Evolutionary conservation across 1,140 invertebrate species (phyloP).

Genomic region (Copidosoma floridanum): DNA sequence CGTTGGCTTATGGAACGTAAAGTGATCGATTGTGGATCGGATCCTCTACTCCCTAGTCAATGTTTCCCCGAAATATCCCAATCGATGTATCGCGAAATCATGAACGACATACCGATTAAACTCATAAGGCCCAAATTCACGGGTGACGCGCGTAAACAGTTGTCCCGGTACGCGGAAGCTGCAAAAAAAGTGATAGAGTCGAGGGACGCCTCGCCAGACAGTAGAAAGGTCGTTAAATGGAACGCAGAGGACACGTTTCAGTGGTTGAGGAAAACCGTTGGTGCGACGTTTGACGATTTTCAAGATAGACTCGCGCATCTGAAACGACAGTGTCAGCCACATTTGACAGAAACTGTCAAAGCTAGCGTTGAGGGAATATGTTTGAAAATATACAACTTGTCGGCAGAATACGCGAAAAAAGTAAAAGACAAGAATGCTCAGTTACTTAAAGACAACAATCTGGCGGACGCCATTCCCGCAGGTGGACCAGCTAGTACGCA

Average conservation of each 20-base stretch:
- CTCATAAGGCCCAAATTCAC: slow-evolving; percentile 92
- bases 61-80: slow-evolving; percentile 90
- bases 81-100: slow-evolving; percentile 96
- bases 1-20: slow-evolving; percentile 95
- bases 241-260: slow-evolving; percentile 97
- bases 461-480: slow-evolving; percentile 71
- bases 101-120: slow-evolving; percentile 98
- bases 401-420: slow-evolving; percentile 88
- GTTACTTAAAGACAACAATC: slow-evolving; percentile 82
- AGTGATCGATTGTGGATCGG: slow-evolving; percentile 82
- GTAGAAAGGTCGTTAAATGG: slow-evolving; percentile 96
- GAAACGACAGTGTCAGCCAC: slow-evolving; percentile 91
- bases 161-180: slow-evolving; percentile 92
- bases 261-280: slow-evolving; percentile 91
- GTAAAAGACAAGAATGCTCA: slow-evolving; percentile 83
- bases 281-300: slow-evolving; percentile 94
- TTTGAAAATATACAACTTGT: slow-evolving; percentile 89
- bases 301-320: slow-evolving; percentile 60
- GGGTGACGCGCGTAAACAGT: slow-evolving; percentile 92
- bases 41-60: slow-evolving; percentile 86
- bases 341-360: slow-evolving; percentile 91
- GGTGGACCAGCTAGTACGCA: slow-evolving; percentile 65
- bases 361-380: slow-evolving; percentile 93
- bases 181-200: slow-evolving; percentile 96
- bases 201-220: slow-evolving; percentile 86